A percentile compares a stretch with the other conserved stretches of the same genome.
Evolutionary conservation across 2,113 vertebrate genomes (phyloP).

Genomic region (Barbus barbus): DNA sequence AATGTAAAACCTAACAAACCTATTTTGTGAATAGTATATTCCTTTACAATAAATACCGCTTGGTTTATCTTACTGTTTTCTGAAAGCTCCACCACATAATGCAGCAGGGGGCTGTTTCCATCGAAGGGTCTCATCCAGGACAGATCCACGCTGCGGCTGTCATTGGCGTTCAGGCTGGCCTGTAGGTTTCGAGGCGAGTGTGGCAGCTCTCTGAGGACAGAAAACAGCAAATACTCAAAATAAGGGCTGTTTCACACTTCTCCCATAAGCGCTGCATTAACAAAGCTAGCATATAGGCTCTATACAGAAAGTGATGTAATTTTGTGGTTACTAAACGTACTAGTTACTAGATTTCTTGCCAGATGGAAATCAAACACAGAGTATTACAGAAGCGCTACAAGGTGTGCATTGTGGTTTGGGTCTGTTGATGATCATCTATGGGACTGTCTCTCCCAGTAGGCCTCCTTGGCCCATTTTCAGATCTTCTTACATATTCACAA

Average conservation of each 20-base stretch:
- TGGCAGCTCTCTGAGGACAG: slow-evolving; percentile 83
- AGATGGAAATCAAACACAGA: not conserved
- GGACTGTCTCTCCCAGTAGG: not conserved
- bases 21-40: not conserved
- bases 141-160: slow-evolving; percentile 82
- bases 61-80: slow-evolving; percentile 85
- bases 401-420: not conserved
- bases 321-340: not conserved
- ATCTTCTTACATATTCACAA: slow-evolving; percentile 22
- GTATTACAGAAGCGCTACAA: not conserved
- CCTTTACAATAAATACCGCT: not conserved
- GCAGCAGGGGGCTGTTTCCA: slow-evolving; percentile 90
- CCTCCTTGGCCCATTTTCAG: slow-evolving; percentile 11
- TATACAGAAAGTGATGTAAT: not conserved
- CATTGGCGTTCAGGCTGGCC: slow-evolving; percentile 79
- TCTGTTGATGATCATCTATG: slow-evolving; percentile 14
- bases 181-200: slow-evolving; percentile 91
- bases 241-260: not conserved
- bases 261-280: slow-evolving; percentile 8
- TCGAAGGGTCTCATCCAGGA: slow-evolving; percentile 95
- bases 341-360: too few species aligned
- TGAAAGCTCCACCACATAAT: slow-evolving; percentile 91
- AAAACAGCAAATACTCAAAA: not conserved
- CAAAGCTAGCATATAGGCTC: not conserved
- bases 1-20: not conserved